phyloP scores from a whole-genome alignment of 2,797 vertebrate species.

The Scolopax bukidnonensis region DNA sequence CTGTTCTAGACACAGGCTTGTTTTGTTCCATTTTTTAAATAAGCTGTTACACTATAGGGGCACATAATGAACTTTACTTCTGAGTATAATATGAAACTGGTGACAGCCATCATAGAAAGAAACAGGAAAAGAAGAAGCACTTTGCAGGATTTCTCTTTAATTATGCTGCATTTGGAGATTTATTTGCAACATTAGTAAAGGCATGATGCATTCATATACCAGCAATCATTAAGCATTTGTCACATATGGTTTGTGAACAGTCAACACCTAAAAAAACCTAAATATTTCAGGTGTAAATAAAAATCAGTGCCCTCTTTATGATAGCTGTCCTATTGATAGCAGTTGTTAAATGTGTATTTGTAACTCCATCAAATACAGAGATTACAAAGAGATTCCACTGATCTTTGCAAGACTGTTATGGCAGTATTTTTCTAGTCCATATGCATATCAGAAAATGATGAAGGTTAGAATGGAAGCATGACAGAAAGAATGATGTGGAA shows the following conservation, averaged over 20 bases:
- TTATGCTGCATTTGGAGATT: not conserved
- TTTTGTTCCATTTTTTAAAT: not conserved
- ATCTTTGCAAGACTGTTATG: not conserved
- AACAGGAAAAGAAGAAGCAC: not conserved
- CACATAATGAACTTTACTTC: not conserved
- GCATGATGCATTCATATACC: not conserved
- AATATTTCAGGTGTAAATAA: conserved; percentile 24
- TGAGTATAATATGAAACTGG: not conserved
- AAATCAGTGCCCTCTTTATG: conserved; percentile 31
- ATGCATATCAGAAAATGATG: not conserved
- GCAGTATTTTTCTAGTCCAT: not conserved
- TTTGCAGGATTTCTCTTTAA: not conserved
- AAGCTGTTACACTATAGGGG: not conserved
- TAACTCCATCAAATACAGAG: not conserved
- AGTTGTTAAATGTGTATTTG: conserved; percentile 9
- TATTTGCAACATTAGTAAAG: not conserved
- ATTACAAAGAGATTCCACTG: not conserved
- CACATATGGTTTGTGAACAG: not conserved
- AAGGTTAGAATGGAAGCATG: not conserved
- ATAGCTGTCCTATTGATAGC: conserved; percentile 33
- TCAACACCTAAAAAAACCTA: not conserved
- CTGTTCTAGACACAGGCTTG: not conserved
- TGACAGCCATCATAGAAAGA: not conserved
- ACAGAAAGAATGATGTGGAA: not conserved
- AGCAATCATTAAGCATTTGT: not conserved